A percentile compares a stretch with the other conserved stretches of the same genome.
phyloP scores from a whole-genome alignment of 2,797 vertebrate genomes.

The Glyptemys insculpta region DNA sequence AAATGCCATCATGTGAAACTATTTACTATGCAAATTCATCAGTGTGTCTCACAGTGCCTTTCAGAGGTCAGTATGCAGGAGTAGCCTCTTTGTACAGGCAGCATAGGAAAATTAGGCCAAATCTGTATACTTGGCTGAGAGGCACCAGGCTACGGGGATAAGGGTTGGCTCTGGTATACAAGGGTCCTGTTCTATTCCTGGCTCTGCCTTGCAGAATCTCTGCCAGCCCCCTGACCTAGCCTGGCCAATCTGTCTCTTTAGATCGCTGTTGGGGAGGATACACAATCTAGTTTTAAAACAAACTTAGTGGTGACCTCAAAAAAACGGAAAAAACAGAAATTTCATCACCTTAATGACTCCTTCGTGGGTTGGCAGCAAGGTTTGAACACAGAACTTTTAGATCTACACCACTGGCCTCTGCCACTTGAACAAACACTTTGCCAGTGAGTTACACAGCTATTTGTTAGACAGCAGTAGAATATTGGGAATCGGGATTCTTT shows the following conservation, averaged over 20 bases:
- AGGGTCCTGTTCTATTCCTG: slow-evolving; percentile 33
- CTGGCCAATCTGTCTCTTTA: slow-evolving; percentile 4
- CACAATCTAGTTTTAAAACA: neutral
- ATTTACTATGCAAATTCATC: slow-evolving; percentile 7
- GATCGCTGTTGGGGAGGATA: neutral
- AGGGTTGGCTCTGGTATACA: slow-evolving; percentile 20
- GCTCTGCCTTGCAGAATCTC: slow-evolving; percentile 34
- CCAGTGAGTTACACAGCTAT: neutral
- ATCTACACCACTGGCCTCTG: neutral
- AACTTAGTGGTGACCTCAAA: neutral
- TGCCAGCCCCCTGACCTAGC: neutral
- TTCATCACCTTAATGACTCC: neutral
- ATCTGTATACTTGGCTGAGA: neutral
- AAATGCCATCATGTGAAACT: neutral
- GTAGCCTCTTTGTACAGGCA: neutral
- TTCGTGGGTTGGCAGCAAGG: neutral
- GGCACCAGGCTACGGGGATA: slow-evolving; percentile 39
- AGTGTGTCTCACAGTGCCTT: neutral
- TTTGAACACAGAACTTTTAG: fast-evolving
- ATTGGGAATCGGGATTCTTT: neutral
- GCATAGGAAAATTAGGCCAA: neutral
- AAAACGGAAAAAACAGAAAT: neutral
- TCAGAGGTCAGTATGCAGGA: neutral
- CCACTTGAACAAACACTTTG: neutral
- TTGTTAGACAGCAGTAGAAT: neutral